These are phyloP conservation scores for Leptura quadrifasciata DNA, from an alignment of 2,888 invertebrate species.

Conservation along the genomic window DNA sequence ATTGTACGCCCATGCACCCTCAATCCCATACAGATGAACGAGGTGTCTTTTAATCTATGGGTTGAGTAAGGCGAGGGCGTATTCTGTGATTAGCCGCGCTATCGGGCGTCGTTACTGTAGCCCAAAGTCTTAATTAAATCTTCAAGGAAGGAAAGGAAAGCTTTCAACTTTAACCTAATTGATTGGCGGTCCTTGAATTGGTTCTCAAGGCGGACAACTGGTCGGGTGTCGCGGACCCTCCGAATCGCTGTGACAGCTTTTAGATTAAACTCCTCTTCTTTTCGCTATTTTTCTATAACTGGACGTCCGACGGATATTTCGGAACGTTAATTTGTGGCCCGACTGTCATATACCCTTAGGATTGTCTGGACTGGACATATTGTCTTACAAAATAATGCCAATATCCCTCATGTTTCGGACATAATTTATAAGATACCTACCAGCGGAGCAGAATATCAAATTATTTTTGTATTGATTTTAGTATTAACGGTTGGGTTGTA, in stretches of 20 bases:
- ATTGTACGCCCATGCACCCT: slow-evolving; percentile 18
- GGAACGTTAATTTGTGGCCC: slow-evolving; percentile 66
- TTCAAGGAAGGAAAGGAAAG: slow-evolving; percentile 65
- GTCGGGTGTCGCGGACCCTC: slow-evolving; percentile 57
- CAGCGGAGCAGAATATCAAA: slow-evolving; percentile 24
- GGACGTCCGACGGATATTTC: slow-evolving; percentile 63
- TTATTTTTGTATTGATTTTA: slow-evolving; percentile 21
- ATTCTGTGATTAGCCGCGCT: slow-evolving; percentile 67
- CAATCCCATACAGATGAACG: slow-evolving; percentile 47
- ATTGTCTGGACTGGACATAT: slow-evolving; percentile 46
- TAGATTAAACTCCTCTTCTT: slow-evolving; percentile 69
- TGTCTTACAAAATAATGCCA: slow-evolving; percentile 45
- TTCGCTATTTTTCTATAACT: slow-evolving; percentile 60
- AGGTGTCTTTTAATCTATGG: slow-evolving; percentile 61
- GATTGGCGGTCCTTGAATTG: slow-evolving; percentile 68
- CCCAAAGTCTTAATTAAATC: slow-evolving; percentile 72
- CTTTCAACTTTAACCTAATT: slow-evolving; percentile 69
- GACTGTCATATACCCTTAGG: slow-evolving; percentile 54
- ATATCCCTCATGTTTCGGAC: slow-evolving; percentile 11
- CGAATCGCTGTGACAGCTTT: slow-evolving; percentile 69
- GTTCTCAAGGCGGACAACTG: slow-evolving; percentile 49
- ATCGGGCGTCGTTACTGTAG: slow-evolving; percentile 65
- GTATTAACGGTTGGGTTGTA: background rate
- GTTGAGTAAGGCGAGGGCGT: slow-evolving; percentile 51
- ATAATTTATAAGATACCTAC: slow-evolving; percentile 31